A percentile compares a stretch with the other conserved stretches of the same genome.
Evolutionary conservation across 2,797 vertebrate species (phyloP).

Genomic region (Brachyalestes nurse): DNA sequence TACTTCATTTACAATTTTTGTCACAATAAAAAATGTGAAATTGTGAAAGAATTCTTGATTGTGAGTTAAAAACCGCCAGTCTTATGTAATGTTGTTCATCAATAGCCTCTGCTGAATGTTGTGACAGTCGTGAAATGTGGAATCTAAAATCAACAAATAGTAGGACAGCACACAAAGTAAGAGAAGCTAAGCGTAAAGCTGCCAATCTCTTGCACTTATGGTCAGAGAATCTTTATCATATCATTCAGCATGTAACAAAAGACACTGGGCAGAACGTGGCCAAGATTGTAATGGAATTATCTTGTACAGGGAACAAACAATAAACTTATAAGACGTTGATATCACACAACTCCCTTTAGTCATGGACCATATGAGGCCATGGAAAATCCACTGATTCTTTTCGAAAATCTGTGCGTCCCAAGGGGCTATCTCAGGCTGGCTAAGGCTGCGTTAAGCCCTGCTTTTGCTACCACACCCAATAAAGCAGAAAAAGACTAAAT

Average conservation of each 20-base stretch:
- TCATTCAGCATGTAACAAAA: not conserved
- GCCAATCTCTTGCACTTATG: not conserved
- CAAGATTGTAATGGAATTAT: not conserved
- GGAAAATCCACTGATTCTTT: not conserved
- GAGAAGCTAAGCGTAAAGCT: not conserved
- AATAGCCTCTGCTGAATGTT: too few relatives aligned
- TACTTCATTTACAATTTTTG: not conserved
- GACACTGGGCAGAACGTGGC: not conserved
- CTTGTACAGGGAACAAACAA: not conserved
- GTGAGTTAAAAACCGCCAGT: not conserved
- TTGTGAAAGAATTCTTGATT: not conserved
- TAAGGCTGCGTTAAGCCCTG: constrained; percentile 10
- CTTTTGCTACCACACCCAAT: constrained; percentile 31
- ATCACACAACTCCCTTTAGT: not conserved
- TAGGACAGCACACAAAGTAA: too few relatives aligned
- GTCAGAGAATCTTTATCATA: not conserved
- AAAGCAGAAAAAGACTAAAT: constrained; percentile 8
- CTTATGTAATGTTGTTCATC: not conserved
- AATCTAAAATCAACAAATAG: too few relatives aligned
- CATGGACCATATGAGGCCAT: not conserved
- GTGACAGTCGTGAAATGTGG: too few relatives aligned
- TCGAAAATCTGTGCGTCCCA: not conserved
- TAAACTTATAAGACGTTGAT: not conserved
- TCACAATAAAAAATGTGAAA: not conserved
- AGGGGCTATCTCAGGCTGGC: constrained; percentile 1